phyloP scores from a whole-genome alignment of 2,113 vertebrate genomes.

The Stercorarius parasiticus region DNA sequence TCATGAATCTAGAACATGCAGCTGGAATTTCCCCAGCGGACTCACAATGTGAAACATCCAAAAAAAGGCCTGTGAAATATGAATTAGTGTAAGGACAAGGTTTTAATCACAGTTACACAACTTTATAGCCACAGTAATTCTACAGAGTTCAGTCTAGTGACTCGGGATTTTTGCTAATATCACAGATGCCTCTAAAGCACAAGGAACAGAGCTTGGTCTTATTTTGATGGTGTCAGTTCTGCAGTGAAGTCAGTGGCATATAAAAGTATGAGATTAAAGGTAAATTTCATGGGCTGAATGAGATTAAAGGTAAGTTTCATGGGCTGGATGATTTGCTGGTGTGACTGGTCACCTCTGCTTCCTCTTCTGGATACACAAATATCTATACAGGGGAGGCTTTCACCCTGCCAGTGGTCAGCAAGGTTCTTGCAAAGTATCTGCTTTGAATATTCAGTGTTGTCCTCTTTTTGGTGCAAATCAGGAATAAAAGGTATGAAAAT shows the following conservation, averaged over 20 bases:
- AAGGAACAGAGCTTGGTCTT: background rate
- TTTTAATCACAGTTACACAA: background rate
- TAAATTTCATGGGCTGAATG: background rate
- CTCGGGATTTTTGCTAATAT: background rate
- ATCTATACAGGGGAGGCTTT: background rate
- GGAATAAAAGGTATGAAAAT: background rate
- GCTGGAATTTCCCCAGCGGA: constrained; percentile 10
- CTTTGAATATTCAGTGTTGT: background rate
- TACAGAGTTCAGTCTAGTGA: background rate
- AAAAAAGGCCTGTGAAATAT: background rate
- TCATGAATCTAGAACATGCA: background rate
- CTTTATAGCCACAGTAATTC: background rate
- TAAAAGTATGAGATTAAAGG: background rate
- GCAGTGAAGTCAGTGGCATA: background rate
- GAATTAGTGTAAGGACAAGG: background rate
- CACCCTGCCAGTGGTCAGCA: background rate
- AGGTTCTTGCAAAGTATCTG: background rate
- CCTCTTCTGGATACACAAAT: background rate
- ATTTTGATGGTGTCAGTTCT: background rate
- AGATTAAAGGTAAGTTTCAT: background rate
- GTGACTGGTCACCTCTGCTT: background rate
- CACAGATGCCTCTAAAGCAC: background rate
- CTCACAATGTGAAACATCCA: background rate
- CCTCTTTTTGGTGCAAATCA: background rate
- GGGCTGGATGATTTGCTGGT: background rate